Conservation (phyloP, 1,140 invertebrate genomes). For the Chrysomallon squamiferum region DNA sequence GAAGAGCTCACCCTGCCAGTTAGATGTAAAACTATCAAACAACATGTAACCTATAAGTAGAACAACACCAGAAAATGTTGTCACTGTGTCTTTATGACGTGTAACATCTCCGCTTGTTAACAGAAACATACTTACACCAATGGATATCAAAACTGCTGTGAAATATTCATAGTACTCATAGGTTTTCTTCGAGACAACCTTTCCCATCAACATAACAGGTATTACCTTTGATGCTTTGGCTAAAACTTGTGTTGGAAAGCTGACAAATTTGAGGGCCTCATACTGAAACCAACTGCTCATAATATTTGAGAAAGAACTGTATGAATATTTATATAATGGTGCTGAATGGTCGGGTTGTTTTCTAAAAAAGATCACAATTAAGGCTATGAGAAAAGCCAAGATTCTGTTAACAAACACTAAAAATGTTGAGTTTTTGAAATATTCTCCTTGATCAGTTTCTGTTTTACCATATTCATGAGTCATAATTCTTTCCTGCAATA, state of each 20-base stretch:
- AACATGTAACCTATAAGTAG: conserved; percentile 88
- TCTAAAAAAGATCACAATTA: conserved; percentile 68
- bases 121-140: conserved; percentile 93
- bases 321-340: conserved; percentile 95
- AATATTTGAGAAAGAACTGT: conserved; percentile 96
- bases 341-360: conserved; percentile 76
- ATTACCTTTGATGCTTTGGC: conserved; percentile 69
- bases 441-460: conserved; percentile 55
- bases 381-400: conserved; percentile 80
- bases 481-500: conserved; percentile 82
- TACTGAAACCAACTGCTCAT: conserved; percentile 99
- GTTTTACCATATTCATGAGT: conserved; percentile 72
- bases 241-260: conserved; percentile 92
- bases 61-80: conserved; percentile 86
- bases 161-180: conserved; percentile 95
- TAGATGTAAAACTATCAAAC: conserved; percentile 98
- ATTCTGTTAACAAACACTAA: conserved; percentile 93
- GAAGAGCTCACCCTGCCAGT: conserved; percentile 96
- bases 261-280: conserved; percentile 97
- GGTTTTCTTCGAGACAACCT: conserved; percentile 84
- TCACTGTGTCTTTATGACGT: conserved; percentile 71
- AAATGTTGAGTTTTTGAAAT: conserved; percentile 92
- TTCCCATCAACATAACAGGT: conserved; percentile 99
- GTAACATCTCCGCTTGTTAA: conserved; percentile 63
- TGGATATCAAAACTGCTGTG: conserved; percentile 86